Evolutionary conservation across 2,797 vertebrate species (phyloP).

Genomic region (Spheniscus humboldti): DNA sequence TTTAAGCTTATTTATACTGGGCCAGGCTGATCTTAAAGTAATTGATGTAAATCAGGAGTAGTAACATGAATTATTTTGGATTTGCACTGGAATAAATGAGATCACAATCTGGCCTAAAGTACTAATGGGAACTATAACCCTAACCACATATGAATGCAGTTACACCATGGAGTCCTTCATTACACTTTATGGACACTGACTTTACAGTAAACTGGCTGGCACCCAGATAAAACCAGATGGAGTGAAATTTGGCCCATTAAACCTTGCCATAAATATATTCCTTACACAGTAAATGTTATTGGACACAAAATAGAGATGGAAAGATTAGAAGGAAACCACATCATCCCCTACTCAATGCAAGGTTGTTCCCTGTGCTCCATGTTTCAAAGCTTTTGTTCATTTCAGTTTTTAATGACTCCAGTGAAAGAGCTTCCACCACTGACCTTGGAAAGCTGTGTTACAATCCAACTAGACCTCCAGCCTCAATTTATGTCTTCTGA

Average conservation of each 20-base stretch:
- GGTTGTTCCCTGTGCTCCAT: background rate
- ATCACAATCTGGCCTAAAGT: conserved; percentile 50
- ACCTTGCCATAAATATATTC: conserved; percentile 33
- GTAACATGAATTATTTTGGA: conserved; percentile 25
- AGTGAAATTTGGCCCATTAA: conserved; percentile 36
- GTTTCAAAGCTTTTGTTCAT: conserved; percentile 28
- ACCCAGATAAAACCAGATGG: conserved; percentile 27
- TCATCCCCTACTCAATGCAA: background rate
- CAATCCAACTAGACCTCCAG: background rate
- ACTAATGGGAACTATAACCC: conserved; percentile 27
- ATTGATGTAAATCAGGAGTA: conserved; percentile 14
- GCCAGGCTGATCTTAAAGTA: conserved; percentile 2
- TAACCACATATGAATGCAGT: conserved; percentile 18
- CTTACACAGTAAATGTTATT: conserved; percentile 17
- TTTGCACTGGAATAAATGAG: conserved; percentile 60
- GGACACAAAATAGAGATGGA: conserved; percentile 41
- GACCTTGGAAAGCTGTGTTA: background rate
- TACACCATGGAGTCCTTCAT: conserved; percentile 29
- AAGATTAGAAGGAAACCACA: conserved; percentile 41
- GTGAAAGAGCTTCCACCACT: background rate
- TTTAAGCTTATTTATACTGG: background rate
- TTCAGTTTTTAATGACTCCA: background rate
- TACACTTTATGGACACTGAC: conserved; percentile 49
- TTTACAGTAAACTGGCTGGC: conserved; percentile 39
- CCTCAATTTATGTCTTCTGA: background rate